phyloP scores from a whole-genome alignment of 2,113 vertebrate genomes.

The human (Homo sapiens) region GRCh38 chr2:236124001-236124500 shows the following conservation, averaged over 20 bases:
- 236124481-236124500: slow-evolving; percentile 68
- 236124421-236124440: background rate
- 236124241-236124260: slow-evolving; percentile 54
- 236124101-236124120: slow-evolving; percentile 88
- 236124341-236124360: background rate
- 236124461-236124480: slow-evolving; percentile 62
- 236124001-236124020: slow-evolving; percentile 94
- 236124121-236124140: slow-evolving; percentile 20
- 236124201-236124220: slow-evolving; percentile 73
- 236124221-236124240: slow-evolving; percentile 63
- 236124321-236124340: slow-evolving; percentile 66
- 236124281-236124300: slow-evolving; percentile 5
- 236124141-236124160: background rate
- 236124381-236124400: slow-evolving; percentile 54
- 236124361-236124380: slow-evolving; percentile 2
- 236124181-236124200: slow-evolving; percentile 57
- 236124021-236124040: slow-evolving; percentile 96
- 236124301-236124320: slow-evolving; percentile 70
- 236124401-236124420: background rate
- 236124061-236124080: slow-evolving; percentile 93
- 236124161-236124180: background rate
- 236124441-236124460: slow-evolving; percentile 3
- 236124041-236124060: slow-evolving; percentile 96
- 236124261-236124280: background rate
- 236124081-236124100: slow-evolving; percentile 92